These are phyloP conservation scores for Hirudo medicinalis DNA, from an alignment of 1,140 invertebrate species.

Conservation along the genomic window DNA sequence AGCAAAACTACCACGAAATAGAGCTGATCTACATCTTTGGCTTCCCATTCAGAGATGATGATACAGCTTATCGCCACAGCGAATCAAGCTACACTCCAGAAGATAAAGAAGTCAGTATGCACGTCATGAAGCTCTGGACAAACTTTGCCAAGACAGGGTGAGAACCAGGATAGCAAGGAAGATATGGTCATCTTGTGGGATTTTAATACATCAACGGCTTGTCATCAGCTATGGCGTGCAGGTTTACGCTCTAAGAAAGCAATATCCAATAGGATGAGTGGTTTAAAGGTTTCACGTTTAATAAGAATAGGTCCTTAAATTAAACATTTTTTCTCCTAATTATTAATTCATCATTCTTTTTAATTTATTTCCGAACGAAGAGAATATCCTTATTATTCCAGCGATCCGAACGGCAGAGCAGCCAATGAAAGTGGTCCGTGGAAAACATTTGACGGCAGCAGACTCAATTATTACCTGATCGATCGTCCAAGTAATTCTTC, in stretches of 20 bases:
- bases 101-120: slow-evolving; percentile 39
- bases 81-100: slow-evolving; percentile 27
- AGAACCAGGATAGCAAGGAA: slow-evolving; percentile 6
- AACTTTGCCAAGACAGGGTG: slow-evolving; percentile 42
- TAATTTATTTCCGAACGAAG: no score
- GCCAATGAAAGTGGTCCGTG: neutral
- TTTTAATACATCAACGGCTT: no score
- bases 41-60: slow-evolving; percentile 15
- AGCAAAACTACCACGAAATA: slow-evolving; percentile 21
- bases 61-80: neutral
- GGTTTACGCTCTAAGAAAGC: no score
- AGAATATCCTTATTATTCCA: no score
- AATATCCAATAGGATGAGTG: no score
- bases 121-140: slow-evolving; percentile 40
- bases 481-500: slow-evolving; percentile 22
- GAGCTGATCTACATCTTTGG: slow-evolving; percentile 25
- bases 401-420: no score
- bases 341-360: no score
- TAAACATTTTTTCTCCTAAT: no score
- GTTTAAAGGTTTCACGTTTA: no score
- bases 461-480: slow-evolving; percentile 14
- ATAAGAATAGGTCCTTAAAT: no score
- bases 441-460: neutral
- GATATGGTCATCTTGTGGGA: no score
- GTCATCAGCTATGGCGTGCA: no score